A percentile compares a stretch with the other conserved stretches of the same genome.
Evolutionary conservation across 2,113 vertebrate genomes (phyloP).

Genomic region (Myodes glareolus): DNA sequence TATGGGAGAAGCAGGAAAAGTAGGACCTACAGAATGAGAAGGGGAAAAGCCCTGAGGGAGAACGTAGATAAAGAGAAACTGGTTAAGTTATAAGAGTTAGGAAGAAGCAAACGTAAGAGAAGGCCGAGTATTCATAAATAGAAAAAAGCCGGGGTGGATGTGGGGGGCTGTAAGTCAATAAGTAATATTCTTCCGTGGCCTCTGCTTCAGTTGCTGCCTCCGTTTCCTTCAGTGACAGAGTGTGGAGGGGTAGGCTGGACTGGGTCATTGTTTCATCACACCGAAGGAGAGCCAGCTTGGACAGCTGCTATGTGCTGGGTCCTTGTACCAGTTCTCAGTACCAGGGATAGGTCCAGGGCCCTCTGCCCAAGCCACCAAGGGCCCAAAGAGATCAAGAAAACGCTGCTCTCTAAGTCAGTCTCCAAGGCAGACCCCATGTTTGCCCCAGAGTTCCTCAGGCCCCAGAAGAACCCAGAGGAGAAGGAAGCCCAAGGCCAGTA

Average conservation of each 20-base stretch:
- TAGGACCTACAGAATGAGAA: too few relatives aligned
- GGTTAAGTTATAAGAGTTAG: too few relatives aligned
- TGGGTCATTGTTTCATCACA: background rate
- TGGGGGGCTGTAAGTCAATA: background rate
- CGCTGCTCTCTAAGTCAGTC: background rate
- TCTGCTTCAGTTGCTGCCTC: background rate
- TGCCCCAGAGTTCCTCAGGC: background rate
- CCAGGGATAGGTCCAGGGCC: background rate
- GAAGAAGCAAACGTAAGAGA: too few relatives aligned
- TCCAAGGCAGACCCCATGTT: fast-evolving
- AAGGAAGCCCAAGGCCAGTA: background rate
- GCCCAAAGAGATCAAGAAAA: background rate
- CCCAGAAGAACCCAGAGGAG: background rate
- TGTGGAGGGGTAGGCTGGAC: too few relatives aligned
- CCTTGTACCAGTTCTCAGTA: background rate
- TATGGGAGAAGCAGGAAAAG: too few relatives aligned
- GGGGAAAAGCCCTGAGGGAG: too few relatives aligned
- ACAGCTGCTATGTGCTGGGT: background rate
- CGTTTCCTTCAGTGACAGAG: background rate
- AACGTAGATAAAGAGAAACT: too few relatives aligned
- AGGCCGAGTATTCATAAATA: too few relatives aligned
- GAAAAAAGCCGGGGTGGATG: background rate
- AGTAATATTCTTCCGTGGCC: background rate
- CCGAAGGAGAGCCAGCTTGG: background rate
- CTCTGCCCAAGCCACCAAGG: background rate